Conservation (phyloP, 2,888 invertebrate species). For the Stenichneumon culpator region DNA sequence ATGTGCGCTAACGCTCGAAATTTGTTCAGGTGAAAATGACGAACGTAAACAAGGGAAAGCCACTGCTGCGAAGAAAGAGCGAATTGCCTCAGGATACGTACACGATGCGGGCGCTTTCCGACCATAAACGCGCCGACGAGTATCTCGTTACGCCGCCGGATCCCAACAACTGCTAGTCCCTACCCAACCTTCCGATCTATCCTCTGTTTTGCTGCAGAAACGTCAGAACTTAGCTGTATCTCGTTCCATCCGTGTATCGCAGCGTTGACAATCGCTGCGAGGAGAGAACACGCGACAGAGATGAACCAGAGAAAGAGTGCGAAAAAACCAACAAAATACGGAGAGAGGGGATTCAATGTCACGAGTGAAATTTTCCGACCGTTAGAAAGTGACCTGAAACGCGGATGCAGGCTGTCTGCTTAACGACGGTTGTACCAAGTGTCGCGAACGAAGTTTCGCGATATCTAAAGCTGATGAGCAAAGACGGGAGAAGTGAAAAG, state of each 20-base stretch:
- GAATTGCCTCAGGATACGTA: constrained; percentile 97
- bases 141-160: constrained; percentile 94
- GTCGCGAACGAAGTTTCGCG: constrained; percentile 46
- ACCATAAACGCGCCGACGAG: constrained; percentile 97
- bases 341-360: constrained; percentile 38
- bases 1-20: background rate
- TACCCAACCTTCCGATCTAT: constrained; percentile 82
- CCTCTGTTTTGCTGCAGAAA: constrained; percentile 82
- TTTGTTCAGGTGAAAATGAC: constrained; percentile 79
- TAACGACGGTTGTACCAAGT: constrained; percentile 58
- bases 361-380: constrained; percentile 48
- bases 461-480: constrained; percentile 35
- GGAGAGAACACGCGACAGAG: constrained; percentile 18
- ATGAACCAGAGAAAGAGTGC: constrained; percentile 22
- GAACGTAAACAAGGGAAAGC: constrained; percentile 89
- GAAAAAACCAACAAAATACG: constrained; percentile 12
- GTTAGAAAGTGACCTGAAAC: constrained; percentile 56
- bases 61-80: constrained; percentile 96
- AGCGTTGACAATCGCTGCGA: constrained; percentile 47
- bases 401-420: constrained; percentile 68
- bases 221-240: constrained; percentile 79
- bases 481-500: constrained; percentile 28
- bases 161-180: constrained; percentile 94
- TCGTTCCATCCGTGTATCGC: constrained; percentile 53
- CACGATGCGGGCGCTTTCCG: constrained; percentile 95